Conservation (phyloP, 1,140 invertebrate genomes). For the Acromyrmex heyeri region DNA sequence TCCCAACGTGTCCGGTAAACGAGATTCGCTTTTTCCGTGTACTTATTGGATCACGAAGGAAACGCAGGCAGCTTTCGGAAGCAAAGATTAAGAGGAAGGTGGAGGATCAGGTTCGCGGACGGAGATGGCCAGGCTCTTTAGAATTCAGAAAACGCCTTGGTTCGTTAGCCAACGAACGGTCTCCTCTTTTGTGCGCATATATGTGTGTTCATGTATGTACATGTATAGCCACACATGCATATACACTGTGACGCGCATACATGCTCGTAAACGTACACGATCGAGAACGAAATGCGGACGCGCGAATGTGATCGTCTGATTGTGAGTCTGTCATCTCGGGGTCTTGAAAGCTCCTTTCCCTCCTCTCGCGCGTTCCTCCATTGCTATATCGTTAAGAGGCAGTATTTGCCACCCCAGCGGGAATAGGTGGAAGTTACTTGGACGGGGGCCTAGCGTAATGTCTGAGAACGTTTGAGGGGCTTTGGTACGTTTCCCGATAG, state of each 20-base stretch:
- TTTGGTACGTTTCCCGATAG: slow-evolving; percentile 35
- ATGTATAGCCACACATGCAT: not conserved
- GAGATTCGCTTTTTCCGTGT: slow-evolving; percentile 64
- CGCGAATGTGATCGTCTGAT: slow-evolving; percentile 25
- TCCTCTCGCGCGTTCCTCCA: not conserved
- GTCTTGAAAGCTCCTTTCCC: slow-evolving; percentile 6
- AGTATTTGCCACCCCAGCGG: slow-evolving; percentile 36
- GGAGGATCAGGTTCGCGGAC: slow-evolving; percentile 46
- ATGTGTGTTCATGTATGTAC: not conserved
- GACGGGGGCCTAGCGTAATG: not conserved
- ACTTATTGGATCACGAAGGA: slow-evolving; percentile 68
- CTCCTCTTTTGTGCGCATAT: not conserved
- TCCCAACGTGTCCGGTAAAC: slow-evolving; percentile 74
- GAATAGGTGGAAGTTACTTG: slow-evolving; percentile 18
- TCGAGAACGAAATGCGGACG: not conserved
- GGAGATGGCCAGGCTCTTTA: slow-evolving; percentile 71
- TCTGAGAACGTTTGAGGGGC: slow-evolving; percentile 45
- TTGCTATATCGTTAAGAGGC: slow-evolving; percentile 44
- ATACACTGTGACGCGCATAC: slow-evolving; percentile 24
- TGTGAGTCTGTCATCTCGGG: not conserved
- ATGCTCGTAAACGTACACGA: not conserved
- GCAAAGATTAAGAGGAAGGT: slow-evolving; percentile 74
- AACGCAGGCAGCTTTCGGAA: slow-evolving; percentile 70
- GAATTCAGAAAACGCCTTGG: slow-evolving; percentile 78
- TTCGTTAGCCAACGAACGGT: slow-evolving; percentile 77